Evolutionary conservation across 2,888 invertebrate species (phyloP).

Genomic region (Tipula confusa): DNA sequence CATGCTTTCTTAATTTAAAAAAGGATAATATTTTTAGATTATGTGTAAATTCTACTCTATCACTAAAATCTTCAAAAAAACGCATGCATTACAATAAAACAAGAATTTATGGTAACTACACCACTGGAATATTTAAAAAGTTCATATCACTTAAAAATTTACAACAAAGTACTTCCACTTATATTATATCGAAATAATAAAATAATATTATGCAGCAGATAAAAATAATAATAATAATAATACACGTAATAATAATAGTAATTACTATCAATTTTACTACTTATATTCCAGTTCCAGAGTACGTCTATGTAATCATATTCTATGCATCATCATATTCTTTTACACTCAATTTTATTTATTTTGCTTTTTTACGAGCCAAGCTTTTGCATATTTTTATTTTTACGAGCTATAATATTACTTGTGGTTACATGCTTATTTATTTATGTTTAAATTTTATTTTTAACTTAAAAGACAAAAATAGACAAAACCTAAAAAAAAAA

Average conservation of each 20-base stretch:
- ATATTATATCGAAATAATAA: too few species aligned
- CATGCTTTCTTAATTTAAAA: too few species aligned
- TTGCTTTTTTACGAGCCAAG: not conserved
- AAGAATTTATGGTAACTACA: too few species aligned
- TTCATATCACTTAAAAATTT: not conserved
- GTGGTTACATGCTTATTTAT: not conserved
- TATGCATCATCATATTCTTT: not conserved
- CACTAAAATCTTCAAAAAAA: too few species aligned
- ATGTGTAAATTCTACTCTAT: too few species aligned
- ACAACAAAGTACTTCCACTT: not conserved
- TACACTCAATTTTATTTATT: not conserved
- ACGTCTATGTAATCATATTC: not conserved
- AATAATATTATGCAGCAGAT: not conserved
- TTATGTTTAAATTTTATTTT: not conserved
- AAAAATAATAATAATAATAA: not conserved
- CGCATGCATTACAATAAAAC: too few species aligned
- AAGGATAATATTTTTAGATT: too few species aligned
- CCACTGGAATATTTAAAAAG: not conserved
- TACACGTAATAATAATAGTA: not conserved
- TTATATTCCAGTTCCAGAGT: not conserved
- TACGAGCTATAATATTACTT: not conserved
- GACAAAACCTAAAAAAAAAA: not conserved
- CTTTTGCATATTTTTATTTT: not conserved
- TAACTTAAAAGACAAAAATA: not conserved
- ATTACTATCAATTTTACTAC: not conserved